Conservation (phyloP, 53 echinoderm and acorn worm species). For the Patiria pectinifera region DNA sequence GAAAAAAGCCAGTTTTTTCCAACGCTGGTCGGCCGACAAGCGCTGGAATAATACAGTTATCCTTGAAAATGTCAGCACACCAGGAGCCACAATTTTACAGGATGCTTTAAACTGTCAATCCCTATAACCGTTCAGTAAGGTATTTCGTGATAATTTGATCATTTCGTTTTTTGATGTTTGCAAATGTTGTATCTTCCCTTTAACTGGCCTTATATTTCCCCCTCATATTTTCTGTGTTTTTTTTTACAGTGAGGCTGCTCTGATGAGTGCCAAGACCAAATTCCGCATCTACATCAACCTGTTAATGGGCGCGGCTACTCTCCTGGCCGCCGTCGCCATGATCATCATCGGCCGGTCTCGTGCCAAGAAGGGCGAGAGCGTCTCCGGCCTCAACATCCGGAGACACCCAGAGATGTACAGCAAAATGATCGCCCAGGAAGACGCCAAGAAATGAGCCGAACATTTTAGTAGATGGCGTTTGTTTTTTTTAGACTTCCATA, state of each 20-base stretch:
- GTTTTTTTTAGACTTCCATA: neutral
- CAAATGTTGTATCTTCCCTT: too few relatives aligned
- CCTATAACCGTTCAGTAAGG: too few relatives aligned
- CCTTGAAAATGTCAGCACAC: too few relatives aligned
- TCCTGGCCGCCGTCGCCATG: conserved; percentile 62
- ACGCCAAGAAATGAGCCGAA: conserved; percentile 2
- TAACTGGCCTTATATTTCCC: too few relatives aligned
- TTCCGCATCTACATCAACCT: conserved; percentile 87
- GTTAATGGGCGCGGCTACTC: conserved; percentile 62
- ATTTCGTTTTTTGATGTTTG: too few relatives aligned
- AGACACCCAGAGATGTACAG: conserved; percentile 79
- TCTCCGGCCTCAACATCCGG: conserved; percentile 68
- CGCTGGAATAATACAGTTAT: too few relatives aligned
- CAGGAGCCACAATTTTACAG: too few relatives aligned
- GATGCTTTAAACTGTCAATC: too few relatives aligned
- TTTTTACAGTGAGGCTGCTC: conserved; percentile 72
- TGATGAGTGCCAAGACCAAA: conserved; percentile 76
- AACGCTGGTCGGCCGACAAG: too few relatives aligned
- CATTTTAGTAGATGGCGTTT: neutral
- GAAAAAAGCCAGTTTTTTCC: too few relatives aligned
- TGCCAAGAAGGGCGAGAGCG: conserved; percentile 71
- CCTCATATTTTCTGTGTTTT: neutral
- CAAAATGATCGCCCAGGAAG: neutral
- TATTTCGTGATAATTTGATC: too few relatives aligned
- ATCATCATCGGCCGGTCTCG: conserved; percentile 72